Conservation (phyloP, 2,888 invertebrate genomes). For the Cryptocephalus moraei region DNA sequence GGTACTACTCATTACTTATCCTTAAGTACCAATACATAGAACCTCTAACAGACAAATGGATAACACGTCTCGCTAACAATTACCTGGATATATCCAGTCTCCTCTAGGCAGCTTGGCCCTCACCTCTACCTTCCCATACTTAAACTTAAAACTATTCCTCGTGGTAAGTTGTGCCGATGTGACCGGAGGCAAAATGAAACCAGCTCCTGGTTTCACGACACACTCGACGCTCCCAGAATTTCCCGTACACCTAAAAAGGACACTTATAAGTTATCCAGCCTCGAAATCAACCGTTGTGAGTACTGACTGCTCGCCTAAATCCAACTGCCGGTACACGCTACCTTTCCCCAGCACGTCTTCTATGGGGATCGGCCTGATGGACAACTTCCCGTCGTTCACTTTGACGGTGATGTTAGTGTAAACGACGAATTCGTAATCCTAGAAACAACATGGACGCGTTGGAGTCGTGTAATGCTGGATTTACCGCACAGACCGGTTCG, state of each 20-base stretch:
- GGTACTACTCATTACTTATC: too few relatives aligned
- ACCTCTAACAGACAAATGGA: too few relatives aligned
- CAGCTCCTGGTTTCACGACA: slow-evolving; percentile 37
- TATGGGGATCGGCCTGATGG: slow-evolving; percentile 49
- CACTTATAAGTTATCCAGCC: too few relatives aligned
- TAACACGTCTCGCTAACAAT: background rate
- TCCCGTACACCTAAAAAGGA: slow-evolving; percentile 37
- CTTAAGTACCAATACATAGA: too few relatives aligned
- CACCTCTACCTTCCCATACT: slow-evolving; percentile 43
- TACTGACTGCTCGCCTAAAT: too few relatives aligned
- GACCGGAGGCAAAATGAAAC: slow-evolving; percentile 57
- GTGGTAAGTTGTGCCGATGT: slow-evolving; percentile 54
- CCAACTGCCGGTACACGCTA: slow-evolving; percentile 24
- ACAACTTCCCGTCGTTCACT: slow-evolving; percentile 43
- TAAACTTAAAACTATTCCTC: slow-evolving; percentile 47
- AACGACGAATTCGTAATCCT: slow-evolving; percentile 64
- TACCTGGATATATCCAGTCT: slow-evolving; percentile 48
- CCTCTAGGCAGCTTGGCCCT: slow-evolving; percentile 44
- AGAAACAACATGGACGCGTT: slow-evolving; percentile 1
- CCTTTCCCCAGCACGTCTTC: slow-evolving; percentile 45
- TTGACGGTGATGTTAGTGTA: slow-evolving; percentile 50
- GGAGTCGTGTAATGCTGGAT: too few relatives aligned
- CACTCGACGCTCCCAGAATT: slow-evolving; percentile 34
- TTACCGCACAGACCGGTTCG: too few relatives aligned
- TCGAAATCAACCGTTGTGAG: too few relatives aligned